Conservation (phyloP, 2,888 invertebrate genomes). For the Dioctria rufipes region DNA sequence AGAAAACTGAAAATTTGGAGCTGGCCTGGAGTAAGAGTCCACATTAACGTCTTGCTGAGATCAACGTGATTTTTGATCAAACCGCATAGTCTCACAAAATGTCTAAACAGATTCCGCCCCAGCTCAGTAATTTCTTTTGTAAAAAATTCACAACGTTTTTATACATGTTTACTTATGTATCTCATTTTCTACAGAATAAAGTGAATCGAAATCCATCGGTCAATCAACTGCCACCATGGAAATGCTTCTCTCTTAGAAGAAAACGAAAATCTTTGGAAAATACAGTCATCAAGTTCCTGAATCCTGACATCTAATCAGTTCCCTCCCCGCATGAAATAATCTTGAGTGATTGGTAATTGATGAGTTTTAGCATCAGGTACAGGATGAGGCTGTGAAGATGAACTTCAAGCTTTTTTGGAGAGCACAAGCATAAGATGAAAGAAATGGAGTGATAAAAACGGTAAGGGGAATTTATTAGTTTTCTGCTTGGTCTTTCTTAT, state of each 20-base stretch:
- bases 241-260: neutral
- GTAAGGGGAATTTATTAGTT: conserved; percentile 28
- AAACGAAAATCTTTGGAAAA: neutral
- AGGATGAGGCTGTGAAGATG: conserved; percentile 5
- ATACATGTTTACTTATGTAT: no score
- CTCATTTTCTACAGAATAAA: no score
- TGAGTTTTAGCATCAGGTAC: conserved; percentile 42
- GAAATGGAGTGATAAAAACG: neutral
- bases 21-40: no score
- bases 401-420: neutral
- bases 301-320: conserved; percentile 43
- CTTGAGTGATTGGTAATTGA: conserved; percentile 46
- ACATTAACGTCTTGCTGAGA: no score
- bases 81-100: no score
- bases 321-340: conserved; percentile 32
- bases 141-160: no score
- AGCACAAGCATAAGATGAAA: conserved; percentile 3
- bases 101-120: no score
- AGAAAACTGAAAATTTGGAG: no score
- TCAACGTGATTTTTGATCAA: no score
- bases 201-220: neutral
- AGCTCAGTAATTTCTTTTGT: no score
- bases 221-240: neutral
- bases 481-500: conserved; percentile 1
- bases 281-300: conserved; percentile 17